These are phyloP conservation scores for Drosophila ficusphila DNA, from an alignment of 1,140 invertebrate genomes.

Conservation along the genomic window DNA sequence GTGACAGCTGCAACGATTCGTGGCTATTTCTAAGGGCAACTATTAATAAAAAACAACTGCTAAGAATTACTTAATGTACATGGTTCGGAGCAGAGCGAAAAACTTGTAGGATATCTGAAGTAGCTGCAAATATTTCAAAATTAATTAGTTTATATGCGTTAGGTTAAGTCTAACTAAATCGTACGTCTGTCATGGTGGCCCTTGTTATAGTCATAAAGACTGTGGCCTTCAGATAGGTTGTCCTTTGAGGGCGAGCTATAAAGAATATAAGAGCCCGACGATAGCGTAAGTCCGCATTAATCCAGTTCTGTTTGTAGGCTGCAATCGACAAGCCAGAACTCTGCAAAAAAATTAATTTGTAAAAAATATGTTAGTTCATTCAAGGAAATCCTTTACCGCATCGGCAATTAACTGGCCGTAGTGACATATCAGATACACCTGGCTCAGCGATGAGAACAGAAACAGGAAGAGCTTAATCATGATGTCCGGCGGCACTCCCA, in stretches of 20 bases:
- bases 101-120: conserved; percentile 73
- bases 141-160: neutral
- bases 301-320: conserved; percentile 74
- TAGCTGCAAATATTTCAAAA: conserved; percentile 40
- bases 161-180: neutral
- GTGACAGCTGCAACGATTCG: conserved; percentile 1
- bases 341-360: conserved; percentile 13
- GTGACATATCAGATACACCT: conserved; percentile 70
- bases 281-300: conserved; percentile 61
- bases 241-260: conserved; percentile 62
- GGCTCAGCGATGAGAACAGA: conserved; percentile 51
- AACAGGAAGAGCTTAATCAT: conserved; percentile 62
- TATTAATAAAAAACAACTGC: too few species aligned
- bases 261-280: conserved; percentile 54
- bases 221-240: conserved; percentile 62
- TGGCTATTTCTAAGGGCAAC: neutral
- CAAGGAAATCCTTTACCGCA: conserved; percentile 32
- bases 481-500: conserved; percentile 53
- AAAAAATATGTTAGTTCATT: neutral
- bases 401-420: conserved; percentile 66
- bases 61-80: conserved; percentile 68
- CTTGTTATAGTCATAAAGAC: conserved; percentile 58
- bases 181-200: conserved; percentile 67
- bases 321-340: conserved; percentile 55
- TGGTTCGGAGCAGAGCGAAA: conserved; percentile 68